Conservation (phyloP, 1,140 invertebrate genomes). For the Latrodectus geometricus region DNA sequence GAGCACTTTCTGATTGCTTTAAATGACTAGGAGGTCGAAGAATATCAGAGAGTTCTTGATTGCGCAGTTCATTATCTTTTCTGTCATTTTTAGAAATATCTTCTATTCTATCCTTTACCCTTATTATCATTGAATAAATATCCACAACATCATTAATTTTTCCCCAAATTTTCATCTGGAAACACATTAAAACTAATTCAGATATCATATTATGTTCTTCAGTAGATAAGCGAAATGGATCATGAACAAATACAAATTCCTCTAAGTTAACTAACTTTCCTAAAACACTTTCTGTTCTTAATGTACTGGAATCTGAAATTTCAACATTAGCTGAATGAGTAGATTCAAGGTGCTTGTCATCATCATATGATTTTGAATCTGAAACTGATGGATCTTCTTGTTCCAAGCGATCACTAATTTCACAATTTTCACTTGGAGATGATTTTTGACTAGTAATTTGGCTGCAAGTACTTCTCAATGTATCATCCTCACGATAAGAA, state of each 20-base stretch:
- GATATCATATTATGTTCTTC: constrained; percentile 45
- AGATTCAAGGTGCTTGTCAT: constrained; percentile 56
- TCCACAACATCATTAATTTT: constrained; percentile 45
- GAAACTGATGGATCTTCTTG: constrained; percentile 52
- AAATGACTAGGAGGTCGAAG: constrained; percentile 9
- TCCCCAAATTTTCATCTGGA: constrained; percentile 46
- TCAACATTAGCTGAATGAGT: constrained; percentile 45
- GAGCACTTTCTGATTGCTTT: constrained; percentile 52
- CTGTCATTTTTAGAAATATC: constrained; percentile 41
- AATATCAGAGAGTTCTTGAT: constrained; percentile 13
- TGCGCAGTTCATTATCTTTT: constrained; percentile 15
- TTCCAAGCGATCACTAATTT: constrained; percentile 55
- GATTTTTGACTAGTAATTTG: constrained; percentile 56
- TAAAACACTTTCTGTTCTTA: constrained; percentile 56
- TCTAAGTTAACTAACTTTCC: constrained; percentile 50
- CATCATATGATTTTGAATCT: constrained; percentile 55
- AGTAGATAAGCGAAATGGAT: constrained; percentile 39
- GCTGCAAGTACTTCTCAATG: constrained; percentile 52
- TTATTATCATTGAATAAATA: constrained; percentile 24
- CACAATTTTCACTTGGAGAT: constrained; percentile 58
- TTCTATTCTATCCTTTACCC: constrained; percentile 37
- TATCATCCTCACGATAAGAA: constrained; percentile 58
- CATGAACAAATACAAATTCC: constrained; percentile 60
- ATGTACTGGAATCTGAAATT: constrained; percentile 58
- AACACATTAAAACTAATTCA: constrained; percentile 56